Evolutionary conservation across 2,888 invertebrate species (phyloP), one percentile per base, ranked within the genome.

Genomic region (Eupithecia abbreviata): DNA sequence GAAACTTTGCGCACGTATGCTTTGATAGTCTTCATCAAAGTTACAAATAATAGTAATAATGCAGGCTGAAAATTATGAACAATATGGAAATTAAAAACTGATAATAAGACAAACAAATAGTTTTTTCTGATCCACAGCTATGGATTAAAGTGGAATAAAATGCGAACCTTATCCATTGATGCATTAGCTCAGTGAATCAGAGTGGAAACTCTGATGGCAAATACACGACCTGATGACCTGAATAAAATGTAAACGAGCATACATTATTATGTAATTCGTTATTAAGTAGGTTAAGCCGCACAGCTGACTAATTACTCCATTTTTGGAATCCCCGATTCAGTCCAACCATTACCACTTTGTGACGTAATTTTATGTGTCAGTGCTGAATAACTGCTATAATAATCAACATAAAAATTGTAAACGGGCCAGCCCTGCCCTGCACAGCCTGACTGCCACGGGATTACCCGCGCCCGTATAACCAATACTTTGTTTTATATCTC

Each of bases 401-500:
- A 43, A 72, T 77, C 51, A 69, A 10, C 51, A 72, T 65, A 51
- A 72, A 68, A n/a, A 18, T 45, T 18, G 41, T 66, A 47, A 62
- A 9, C 15, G 51, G 65, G 68, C 62, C 75, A 77, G 30, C 77
- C 77, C 77, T 73, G 43, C 43, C 43, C 70, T 77, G 45, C 49
- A 30, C 30, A 30, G 30, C 30, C 30, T 30, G 18, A 71, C 69
- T 68, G 42, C 76, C 73, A 75, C 18, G 68, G 69, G 75, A 77
- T 77, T 79, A 73, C 75, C 51, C 71, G 49, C 69, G 71, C 75
- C 75, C 75, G 45, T 71, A 75, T 65, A 74, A 49, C 74, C 74
- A 70, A 76, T 78, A 79, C 74, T 76, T 72, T 74, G 74, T 74
- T 78, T 74, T 72, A 74, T 76, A 72, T 77, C 65, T 77, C 74